These are phyloP conservation scores for Mimas tiliae DNA, from an alignment of 2,888 invertebrate species.

Conservation along the genomic window DNA sequence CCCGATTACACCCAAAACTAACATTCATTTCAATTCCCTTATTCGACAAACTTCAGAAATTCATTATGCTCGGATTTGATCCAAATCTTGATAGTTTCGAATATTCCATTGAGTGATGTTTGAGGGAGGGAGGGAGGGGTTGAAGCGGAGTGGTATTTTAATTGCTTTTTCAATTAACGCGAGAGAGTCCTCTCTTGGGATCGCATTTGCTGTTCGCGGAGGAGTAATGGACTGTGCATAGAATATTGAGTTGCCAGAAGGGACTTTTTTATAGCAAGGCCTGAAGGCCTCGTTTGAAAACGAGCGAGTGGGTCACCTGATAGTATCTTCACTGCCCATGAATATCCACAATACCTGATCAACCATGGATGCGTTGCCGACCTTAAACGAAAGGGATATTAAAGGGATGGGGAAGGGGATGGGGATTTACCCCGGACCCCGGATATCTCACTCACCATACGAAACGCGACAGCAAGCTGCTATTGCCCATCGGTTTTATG, in stretches of 20 bases:
- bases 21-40: neutral
- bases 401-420: too few species aligned
- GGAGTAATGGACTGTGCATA: conserved; percentile 61
- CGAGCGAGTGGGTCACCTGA: too few species aligned
- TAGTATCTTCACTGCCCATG: too few species aligned
- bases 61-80: conserved; percentile 38
- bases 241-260: conserved; percentile 38
- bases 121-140: conserved; percentile 33
- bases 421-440: too few species aligned
- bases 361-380: too few species aligned
- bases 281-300: too few species aligned
- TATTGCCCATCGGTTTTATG: too few species aligned
- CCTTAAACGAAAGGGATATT: too few species aligned
- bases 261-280: conserved; percentile 16
- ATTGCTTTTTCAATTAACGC: conserved; percentile 79
- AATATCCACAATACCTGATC: too few species aligned
- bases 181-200: conserved; percentile 49
- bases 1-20: neutral
- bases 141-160: conserved; percentile 51
- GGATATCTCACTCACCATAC: too few species aligned
- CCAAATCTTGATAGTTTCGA: conserved; percentile 43
- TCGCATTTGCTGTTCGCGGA: conserved; percentile 47
- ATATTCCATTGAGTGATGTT: conserved; percentile 32
- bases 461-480: too few species aligned
- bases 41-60: conserved; percentile 37